Base-by-base conservation (phyloP, 1,140 invertebrate species). In the Papilio aristodemus region DNA sequence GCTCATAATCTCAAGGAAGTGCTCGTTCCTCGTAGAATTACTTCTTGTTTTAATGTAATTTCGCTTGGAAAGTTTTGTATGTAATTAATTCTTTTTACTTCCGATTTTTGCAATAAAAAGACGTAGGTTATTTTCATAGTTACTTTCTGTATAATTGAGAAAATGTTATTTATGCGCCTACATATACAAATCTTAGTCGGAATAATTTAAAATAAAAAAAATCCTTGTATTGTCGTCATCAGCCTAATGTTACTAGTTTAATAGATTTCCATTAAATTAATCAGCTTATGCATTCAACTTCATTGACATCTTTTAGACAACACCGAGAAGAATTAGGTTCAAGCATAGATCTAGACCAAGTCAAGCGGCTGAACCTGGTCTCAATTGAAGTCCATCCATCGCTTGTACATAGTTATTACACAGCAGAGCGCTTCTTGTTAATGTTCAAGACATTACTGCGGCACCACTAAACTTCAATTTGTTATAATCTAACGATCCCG, bases 401-500 rank as follows among this genome's bases (percentile, higher is more conserved):
- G n/a, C 9, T 41, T 14, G 57, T 36, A 14, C 13, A n/a, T 58
- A 58, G 2, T 9, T 36, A 36, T n/a, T 14, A 8, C 13, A 37
- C 17, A 2, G 10, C 17, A 36, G 14, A 39, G 27, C 17, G 14
- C 14, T 62, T 60, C 58, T 62, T 62, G 59, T 62, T 37, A 62
- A 62, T 62, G 59, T 71, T 64, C 57, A 71, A 69, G 70, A 68
- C 75, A 74, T 72, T 71, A 62, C 66, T 70, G 46, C 70, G 72
- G 60, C 37, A 75, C 71, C 76, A 76, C 60, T 71, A 46, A 72
- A 74, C 69, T 75, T 77, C 78, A 84, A 87, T 84, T 84, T 89
- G 83, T 82, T 80, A 75, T 80, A 82, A 84, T 83, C 78, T 69
- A 71, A 71, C 76, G 69, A 68, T 73, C 75, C 77, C 71, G 74